Percentiles rank a stretch among this genome's conserved stretches.
phyloP scores from a whole-genome alignment of 1,140 invertebrate genomes.

The Ganaspis sp. region DNA sequence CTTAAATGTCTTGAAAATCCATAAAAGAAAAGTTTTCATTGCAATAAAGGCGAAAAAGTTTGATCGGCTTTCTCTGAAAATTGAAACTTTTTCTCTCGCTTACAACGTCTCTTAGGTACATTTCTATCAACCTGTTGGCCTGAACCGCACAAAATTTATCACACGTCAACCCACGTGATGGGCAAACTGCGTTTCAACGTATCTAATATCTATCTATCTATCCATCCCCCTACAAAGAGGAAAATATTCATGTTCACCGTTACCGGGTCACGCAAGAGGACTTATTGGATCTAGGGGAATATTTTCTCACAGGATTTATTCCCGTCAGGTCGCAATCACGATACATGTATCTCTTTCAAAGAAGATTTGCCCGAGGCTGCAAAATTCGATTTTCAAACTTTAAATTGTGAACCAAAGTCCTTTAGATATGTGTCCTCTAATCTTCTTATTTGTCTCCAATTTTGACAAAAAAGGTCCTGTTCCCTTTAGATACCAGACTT shows the following conservation, averaged over 20 bases:
- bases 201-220: conserved; percentile 13
- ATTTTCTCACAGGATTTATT: conserved; percentile 26
- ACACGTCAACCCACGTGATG: not conserved
- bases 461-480: not conserved
- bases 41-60: not conserved
- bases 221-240: not conserved
- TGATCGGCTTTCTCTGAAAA: not conserved
- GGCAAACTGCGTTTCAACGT: not conserved
- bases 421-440: not conserved
- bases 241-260: conserved; percentile 14
- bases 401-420: conserved; percentile 19
- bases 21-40: not conserved
- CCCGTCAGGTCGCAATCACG: conserved; percentile 19
- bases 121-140: conserved; percentile 12
- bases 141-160: conserved; percentile 8
- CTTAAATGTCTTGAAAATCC: not conserved
- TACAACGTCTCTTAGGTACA: not conserved
- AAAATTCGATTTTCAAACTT: conserved; percentile 22
- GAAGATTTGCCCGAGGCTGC: not conserved
- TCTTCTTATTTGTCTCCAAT: conserved; percentile 4
- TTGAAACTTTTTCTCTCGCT: not conserved
- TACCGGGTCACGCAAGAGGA: conserved; percentile 12
- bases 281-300: conserved; percentile 27
- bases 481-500: not conserved
- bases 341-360: conserved; percentile 26